A percentile compares a stretch with the other conserved stretches of the same genome.
Conservation (phyloP, 2,797 vertebrate genomes). For the Propithecus perrieri region DNA sequence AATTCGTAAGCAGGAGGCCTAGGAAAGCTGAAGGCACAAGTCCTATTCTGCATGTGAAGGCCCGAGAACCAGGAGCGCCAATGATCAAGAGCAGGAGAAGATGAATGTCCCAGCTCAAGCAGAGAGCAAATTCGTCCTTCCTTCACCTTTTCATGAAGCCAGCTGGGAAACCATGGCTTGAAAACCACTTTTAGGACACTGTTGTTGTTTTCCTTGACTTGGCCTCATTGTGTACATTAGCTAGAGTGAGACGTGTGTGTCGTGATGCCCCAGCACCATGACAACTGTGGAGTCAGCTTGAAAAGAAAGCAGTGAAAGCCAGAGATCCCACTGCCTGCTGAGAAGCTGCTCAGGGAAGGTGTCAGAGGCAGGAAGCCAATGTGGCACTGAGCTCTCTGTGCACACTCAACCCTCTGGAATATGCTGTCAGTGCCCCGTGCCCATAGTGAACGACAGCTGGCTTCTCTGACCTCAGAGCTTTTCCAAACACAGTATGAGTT, state of each 20-base stretch:
- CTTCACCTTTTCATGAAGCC: not conserved
- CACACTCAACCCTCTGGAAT: no score
- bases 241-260: not conserved
- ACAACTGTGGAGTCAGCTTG: not conserved
- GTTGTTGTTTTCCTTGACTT: not conserved
- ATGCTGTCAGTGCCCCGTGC: not conserved
- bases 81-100: not conserved
- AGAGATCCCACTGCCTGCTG: not conserved
- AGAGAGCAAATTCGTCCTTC: not conserved
- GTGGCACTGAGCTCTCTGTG: not conserved
- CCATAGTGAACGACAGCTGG: not conserved
- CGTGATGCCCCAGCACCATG: rapidly evolving
- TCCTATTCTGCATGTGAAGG: not conserved
- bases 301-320: not conserved
- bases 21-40: not conserved
- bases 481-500: not conserved
- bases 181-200: not conserved
- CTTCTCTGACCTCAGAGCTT: not conserved
- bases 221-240: not conserved
- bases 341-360: not conserved
- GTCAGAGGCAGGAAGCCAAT: not conserved
- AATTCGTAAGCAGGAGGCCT: not conserved
- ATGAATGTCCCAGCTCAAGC: not conserved
- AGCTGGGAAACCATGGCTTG: not conserved
- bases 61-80: not conserved